A percentile compares a stretch with the other conserved stretches of the same genome.
phyloP scores from a whole-genome alignment of 2,888 invertebrate species.

The Drosophila meridiana region DNA sequence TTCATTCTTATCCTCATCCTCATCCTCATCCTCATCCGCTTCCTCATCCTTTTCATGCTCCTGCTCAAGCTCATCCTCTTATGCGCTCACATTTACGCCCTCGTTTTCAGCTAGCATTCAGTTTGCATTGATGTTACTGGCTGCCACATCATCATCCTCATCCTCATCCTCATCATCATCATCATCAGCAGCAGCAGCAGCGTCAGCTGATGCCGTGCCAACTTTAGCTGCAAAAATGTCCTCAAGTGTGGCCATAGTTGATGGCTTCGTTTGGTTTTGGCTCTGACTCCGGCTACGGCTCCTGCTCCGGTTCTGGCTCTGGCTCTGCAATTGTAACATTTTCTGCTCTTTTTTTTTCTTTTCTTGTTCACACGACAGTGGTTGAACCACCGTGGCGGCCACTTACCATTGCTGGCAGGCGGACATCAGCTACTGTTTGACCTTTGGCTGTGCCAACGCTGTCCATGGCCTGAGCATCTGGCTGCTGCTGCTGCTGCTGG shows the following conservation, averaged over 20 bases:
- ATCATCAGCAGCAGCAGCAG: background rate
- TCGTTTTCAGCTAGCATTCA: slow-evolving; percentile 35
- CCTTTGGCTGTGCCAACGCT: slow-evolving; percentile 33
- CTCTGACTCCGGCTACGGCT: slow-evolving; percentile 21
- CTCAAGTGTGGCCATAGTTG: slow-evolving; percentile 61
- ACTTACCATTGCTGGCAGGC: slow-evolving; percentile 37
- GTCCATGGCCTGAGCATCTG: slow-evolving; percentile 25
- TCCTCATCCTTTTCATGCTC: slow-evolving; percentile 1
- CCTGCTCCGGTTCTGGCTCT: slow-evolving; percentile 24
- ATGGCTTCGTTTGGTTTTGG: slow-evolving; percentile 44
- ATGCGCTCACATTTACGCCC: slow-evolving; percentile 39
- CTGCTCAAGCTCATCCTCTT: background rate
- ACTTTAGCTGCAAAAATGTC: slow-evolving; percentile 66
- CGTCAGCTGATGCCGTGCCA: slow-evolving; percentile 35
- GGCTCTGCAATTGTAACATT: slow-evolving; percentile 59
- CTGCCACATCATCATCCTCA: slow-evolving; percentile 27
- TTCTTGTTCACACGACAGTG: slow-evolving; percentile 2
- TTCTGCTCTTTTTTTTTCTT: background rate
- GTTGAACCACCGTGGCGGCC: slow-evolving; percentile 31
- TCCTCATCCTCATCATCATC: slow-evolving; percentile 6
- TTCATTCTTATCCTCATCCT: background rate
- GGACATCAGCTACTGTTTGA: slow-evolving; percentile 27
- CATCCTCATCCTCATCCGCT: slow-evolving; percentile 2
- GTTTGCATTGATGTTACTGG: slow-evolving; percentile 24
- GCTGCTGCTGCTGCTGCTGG: slow-evolving; percentile 20